Percentiles rank a stretch among this genome's conserved stretches.
Evolutionary conservation across 37 sponge, comb jelly and placozoan species (phyloP).

Genomic region (Eunapius fragilis): DNA sequence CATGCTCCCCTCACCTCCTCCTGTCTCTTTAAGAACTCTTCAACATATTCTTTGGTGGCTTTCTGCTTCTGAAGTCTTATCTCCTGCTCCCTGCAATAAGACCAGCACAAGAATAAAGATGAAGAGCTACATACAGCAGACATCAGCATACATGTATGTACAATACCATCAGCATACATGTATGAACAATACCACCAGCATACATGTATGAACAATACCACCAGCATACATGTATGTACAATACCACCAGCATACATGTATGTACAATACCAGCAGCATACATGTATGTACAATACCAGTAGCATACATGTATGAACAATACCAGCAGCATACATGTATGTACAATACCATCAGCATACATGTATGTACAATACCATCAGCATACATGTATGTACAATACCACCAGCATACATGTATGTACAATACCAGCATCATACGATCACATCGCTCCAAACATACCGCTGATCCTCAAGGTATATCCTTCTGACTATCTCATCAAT

Average conservation of each 20-base stretch:
- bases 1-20: conserved; percentile 62
- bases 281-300: no score
- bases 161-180: neutral
- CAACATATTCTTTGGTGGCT: conserved; percentile 83
- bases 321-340: neutral
- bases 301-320: neutral
- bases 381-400: neutral
- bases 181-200: neutral
- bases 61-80: conserved; percentile 82
- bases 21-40: conserved; percentile 85
- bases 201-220: no score
- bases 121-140: neutral
- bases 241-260: no score
- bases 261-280: no score
- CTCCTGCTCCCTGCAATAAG: conserved; percentile 65
- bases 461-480: conserved; percentile 97
- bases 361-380: neutral
- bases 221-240: no score
- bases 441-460: neutral
- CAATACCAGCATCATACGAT: neutral
- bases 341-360: neutral
- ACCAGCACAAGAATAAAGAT: no score
- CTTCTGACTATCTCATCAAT: conserved; percentile 99
- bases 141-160: neutral
- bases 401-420: neutral